A percentile compares a stretch with the other conserved stretches of the same genome.
Conservation (phyloP, 2,888 invertebrate species). For the Rosalia funebris region DNA sequence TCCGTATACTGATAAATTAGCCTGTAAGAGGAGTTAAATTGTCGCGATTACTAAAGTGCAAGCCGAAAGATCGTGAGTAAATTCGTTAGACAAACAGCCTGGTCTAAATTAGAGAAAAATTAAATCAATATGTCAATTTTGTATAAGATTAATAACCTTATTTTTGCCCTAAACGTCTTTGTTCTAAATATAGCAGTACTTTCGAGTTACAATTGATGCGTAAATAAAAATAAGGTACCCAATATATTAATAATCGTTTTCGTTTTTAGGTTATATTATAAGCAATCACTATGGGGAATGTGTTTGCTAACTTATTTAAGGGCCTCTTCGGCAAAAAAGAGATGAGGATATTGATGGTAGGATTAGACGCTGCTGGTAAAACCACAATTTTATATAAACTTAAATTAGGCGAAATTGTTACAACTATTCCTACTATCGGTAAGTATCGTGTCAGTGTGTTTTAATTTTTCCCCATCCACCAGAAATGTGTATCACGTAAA, state of each 20-base stretch:
- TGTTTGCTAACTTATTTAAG: constrained; percentile 97
- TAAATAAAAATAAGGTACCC: constrained; percentile 8
- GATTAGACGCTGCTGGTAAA: constrained; percentile 99
- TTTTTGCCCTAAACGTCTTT: constrained; percentile 53
- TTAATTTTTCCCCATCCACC: too few species aligned
- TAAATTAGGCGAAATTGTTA: constrained; percentile 99
- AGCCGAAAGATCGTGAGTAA: background rate
- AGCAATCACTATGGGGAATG: constrained; percentile 91
- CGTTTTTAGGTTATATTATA: constrained; percentile 57
- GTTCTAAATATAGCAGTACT: constrained; percentile 54
- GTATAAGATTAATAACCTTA: constrained; percentile 59
- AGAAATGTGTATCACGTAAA: too few species aligned
- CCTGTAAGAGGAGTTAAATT: constrained; percentile 16
- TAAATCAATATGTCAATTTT: constrained; percentile 61
- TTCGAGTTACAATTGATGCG: constrained; percentile 23
- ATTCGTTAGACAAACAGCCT: background rate
- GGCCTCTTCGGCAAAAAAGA: constrained; percentile 99
- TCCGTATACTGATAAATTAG: constrained; percentile 28
- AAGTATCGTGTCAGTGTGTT: constrained; percentile 67
- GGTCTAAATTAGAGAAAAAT: constrained; percentile 35
- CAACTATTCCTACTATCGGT: constrained; percentile 99
- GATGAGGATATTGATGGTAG: constrained; percentile 99
- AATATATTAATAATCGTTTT: constrained; percentile 24
- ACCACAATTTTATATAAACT: constrained; percentile 99
- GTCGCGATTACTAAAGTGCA: background rate